Percentiles rank a stretch among this genome's conserved stretches.
Evolutionary conservation across 2,797 vertebrate species (phyloP).

Genomic region (Pseudochaenichthys georgianus): DNA sequence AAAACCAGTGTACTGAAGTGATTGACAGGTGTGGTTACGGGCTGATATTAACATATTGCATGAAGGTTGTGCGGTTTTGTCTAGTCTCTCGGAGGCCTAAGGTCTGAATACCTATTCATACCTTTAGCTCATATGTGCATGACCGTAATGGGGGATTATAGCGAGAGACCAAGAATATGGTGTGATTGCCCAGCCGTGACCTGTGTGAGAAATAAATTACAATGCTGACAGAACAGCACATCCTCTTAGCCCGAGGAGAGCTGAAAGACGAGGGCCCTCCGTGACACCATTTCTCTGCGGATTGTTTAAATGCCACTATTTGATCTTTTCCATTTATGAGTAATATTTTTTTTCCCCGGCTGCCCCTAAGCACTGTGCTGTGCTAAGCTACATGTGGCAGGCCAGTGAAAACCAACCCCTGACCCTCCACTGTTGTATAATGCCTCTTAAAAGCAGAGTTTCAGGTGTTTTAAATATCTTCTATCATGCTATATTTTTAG

Average conservation of each 20-base stretch:
- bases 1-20: constrained; percentile 35
- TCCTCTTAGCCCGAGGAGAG: constrained; percentile 66
- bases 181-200: constrained; percentile 60
- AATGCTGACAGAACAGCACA: constrained; percentile 66
- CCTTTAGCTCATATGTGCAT: constrained; percentile 21
- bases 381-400: constrained; percentile 30
- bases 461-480: neutral
- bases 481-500: no score
- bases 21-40: constrained; percentile 49
- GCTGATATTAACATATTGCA: constrained; percentile 46
- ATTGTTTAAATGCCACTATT: constrained; percentile 79
- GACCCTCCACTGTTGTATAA: constrained; percentile 34
- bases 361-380: constrained; percentile 44
- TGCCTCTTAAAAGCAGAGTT: constrained; percentile 11
- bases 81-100: constrained; percentile 31
- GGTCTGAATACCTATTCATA: constrained; percentile 29
- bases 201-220: constrained; percentile 75
- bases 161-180: constrained; percentile 49
- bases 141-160: constrained; percentile 56
- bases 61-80: constrained; percentile 44
- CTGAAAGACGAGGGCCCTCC: constrained; percentile 54
- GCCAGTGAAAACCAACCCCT: constrained; percentile 22
- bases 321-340: constrained; percentile 76
- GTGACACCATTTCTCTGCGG: constrained; percentile 67
- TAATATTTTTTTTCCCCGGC: constrained; percentile 32